phyloP scores from a whole-genome alignment of 2,888 invertebrate species.

The Apotomis capreana region DNA sequence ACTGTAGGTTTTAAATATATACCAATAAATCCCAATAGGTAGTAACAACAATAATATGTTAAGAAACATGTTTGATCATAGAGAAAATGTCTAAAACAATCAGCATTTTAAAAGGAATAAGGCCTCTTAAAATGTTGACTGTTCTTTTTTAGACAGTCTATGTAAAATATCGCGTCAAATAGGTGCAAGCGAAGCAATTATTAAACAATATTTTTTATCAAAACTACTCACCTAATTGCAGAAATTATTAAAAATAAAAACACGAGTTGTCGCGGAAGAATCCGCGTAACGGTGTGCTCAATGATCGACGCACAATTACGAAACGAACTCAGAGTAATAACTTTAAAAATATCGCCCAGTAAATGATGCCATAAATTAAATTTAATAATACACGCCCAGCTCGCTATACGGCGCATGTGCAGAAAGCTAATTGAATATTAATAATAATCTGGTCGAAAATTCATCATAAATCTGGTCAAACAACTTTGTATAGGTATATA shows the following conservation, averaged over 20 bases:
- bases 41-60: no score
- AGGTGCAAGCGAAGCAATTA: no score
- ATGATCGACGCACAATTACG: constrained; percentile 69
- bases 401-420: constrained; percentile 78
- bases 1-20: no score
- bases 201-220: no score
- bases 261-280: constrained; percentile 9
- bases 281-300: constrained; percentile 55
- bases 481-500: constrained; percentile 62
- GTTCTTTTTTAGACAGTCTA: no score
- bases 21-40: no score
- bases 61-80: no score
- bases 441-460: constrained; percentile 52
- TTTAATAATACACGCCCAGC: constrained; percentile 81
- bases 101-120: no score
- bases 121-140: no score
- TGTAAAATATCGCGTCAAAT: no score
- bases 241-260: neutral
- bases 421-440: constrained; percentile 84
- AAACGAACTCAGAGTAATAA: constrained; percentile 71
- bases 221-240: no score
- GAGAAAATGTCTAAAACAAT: no score
- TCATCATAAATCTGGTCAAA: constrained; percentile 78
- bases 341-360: constrained; percentile 78
- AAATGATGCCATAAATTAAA: constrained; percentile 82